Evolutionary conservation across 2,888 invertebrate species (phyloP).

Genomic region (Zygogramma bicolorata): DNA sequence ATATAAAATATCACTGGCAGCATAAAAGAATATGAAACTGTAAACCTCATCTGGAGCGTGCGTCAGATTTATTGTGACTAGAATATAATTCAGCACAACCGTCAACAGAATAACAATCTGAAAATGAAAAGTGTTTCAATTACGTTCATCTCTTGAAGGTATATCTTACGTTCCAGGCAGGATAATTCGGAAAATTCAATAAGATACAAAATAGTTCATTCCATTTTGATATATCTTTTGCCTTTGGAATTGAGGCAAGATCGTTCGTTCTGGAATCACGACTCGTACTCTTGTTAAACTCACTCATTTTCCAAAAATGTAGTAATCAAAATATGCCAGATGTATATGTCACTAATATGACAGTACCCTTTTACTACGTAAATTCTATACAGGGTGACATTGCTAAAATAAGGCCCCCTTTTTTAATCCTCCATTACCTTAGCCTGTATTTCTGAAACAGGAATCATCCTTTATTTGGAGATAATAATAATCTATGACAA

Average conservation of each 20-base stretch:
- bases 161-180: conserved; percentile 26
- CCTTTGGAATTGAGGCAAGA: neutral
- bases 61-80: conserved; percentile 28
- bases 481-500: too few species aligned
- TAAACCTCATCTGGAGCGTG: conserved; percentile 1
- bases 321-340: too few species aligned
- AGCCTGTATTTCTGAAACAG: too few species aligned
- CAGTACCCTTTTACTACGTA: neutral
- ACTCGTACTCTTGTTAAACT: neutral
- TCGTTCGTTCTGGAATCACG: neutral
- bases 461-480: too few species aligned
- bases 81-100: conserved; percentile 26
- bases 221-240: neutral
- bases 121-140: conserved; percentile 7
- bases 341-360: neutral
- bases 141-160: neutral
- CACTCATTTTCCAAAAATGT: neutral
- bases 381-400: neutral
- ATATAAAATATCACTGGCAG: conserved; percentile 39
- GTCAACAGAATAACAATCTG: conserved; percentile 30
- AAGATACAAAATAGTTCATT: neutral
- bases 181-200: neutral
- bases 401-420: neutral
- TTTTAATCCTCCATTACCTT: too few species aligned
- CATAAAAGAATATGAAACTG: conserved; percentile 24